phyloP scores from a whole-genome alignment of 2,113 vertebrate species.

The Marcusenius ussheri region DNA sequence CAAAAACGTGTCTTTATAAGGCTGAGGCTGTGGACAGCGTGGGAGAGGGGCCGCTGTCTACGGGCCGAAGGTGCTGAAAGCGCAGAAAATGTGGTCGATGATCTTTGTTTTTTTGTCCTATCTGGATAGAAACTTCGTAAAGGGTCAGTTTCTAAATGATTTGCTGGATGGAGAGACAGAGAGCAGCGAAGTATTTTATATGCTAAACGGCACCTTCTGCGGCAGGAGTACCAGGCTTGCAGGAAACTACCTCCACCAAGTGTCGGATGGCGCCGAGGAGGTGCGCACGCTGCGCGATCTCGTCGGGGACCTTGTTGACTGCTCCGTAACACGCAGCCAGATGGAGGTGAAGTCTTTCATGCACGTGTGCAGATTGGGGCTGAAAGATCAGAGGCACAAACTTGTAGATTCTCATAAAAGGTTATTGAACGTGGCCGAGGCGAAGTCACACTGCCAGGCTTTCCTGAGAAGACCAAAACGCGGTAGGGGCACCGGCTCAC shows the following conservation, averaged over 20 bases:
- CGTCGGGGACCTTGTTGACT: slow-evolving; percentile 43
- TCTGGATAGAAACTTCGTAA: slow-evolving; percentile 54
- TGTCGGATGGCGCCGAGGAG: slow-evolving; percentile 56
- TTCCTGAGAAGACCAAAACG: slow-evolving; percentile 31
- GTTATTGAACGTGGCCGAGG: slow-evolving; percentile 43
- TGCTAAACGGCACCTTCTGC: slow-evolving; percentile 51
- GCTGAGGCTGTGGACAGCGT: slow-evolving; percentile 19
- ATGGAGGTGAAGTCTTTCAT: slow-evolving; percentile 52
- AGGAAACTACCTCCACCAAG: slow-evolving; percentile 43
- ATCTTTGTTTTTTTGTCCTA: slow-evolving; percentile 62
- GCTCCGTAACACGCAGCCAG: slow-evolving; percentile 42
- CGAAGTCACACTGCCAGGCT: slow-evolving; percentile 46
- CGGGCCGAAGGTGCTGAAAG: slow-evolving; percentile 64
- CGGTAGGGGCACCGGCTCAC: background rate
- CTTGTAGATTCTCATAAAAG: slow-evolving; percentile 24
- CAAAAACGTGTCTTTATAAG: slow-evolving; percentile 47
- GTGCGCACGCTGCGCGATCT: slow-evolving; percentile 47
- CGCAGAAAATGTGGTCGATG: slow-evolving; percentile 61
- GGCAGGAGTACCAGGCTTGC: slow-evolving; percentile 39
- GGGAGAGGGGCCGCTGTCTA: slow-evolving; percentile 59
- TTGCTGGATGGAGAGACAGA: slow-evolving; percentile 45
- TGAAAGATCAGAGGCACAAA: slow-evolving; percentile 24
- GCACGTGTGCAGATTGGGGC: slow-evolving; percentile 45
- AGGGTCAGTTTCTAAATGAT: slow-evolving; percentile 37
- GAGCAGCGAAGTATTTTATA: slow-evolving; percentile 44